Conservation (phyloP, 2,888 invertebrate species). For the Cylloceria caligata region DNA sequence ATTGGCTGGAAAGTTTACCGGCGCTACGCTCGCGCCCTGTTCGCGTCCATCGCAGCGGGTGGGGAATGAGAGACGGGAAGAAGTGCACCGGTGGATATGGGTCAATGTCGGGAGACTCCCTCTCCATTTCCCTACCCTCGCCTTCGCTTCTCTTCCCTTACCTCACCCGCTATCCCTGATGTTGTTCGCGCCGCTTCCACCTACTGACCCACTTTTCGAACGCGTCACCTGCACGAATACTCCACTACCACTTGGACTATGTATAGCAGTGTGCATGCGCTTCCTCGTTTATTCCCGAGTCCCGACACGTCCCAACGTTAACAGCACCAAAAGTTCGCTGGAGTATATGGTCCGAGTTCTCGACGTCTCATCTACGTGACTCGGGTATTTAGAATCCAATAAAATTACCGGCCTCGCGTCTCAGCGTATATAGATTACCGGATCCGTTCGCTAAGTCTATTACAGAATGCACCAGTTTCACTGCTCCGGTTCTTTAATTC, state of each 20-base stretch:
- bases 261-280: not conserved
- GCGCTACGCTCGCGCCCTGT: constrained; percentile 34
- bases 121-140: constrained; percentile 25
- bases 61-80: constrained; percentile 41
- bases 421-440: not conserved
- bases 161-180: constrained; percentile 47
- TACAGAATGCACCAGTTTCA: not conserved
- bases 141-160: constrained; percentile 22
- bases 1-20: constrained; percentile 54
- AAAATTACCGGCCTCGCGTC: not conserved
- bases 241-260: not conserved
- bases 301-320: not conserved
- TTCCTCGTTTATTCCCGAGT: constrained; percentile 12
- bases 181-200: constrained; percentile 76
- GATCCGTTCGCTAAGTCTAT: not conserved
- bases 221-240: constrained; percentile 54
- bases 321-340: not conserved
- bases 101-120: constrained; percentile 80
- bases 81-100: constrained; percentile 75
- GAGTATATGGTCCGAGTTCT: not conserved
- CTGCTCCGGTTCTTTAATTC: not conserved
- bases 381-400: constrained; percentile 9
- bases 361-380: not conserved
- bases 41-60: not conserved
- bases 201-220: constrained; percentile 78